phyloP scores from a whole-genome alignment of 2,888 invertebrate genomes.

The Zeuzera pyrina region DNA sequence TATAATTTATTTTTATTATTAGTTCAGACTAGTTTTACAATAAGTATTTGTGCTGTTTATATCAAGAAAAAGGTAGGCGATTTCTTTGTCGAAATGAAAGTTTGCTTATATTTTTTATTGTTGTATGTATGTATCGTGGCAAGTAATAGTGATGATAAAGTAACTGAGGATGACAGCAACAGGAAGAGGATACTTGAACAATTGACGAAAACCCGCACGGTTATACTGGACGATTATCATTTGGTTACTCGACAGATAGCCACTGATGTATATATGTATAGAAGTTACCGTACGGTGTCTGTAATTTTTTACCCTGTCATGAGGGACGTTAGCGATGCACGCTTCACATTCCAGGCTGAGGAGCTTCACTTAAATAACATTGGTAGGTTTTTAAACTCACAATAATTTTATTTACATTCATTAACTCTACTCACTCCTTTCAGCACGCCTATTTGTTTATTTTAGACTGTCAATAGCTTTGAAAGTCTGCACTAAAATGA shows the following conservation, averaged over 20 bases:
- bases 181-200: conserved; percentile 54
- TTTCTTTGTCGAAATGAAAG: conserved; percentile 36
- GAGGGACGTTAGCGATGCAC: conserved; percentile 54
- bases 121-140: conserved; percentile 43
- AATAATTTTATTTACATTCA: too few species aligned
- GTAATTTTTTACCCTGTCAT: conserved; percentile 55
- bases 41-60: not conserved
- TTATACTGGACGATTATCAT: conserved; percentile 50
- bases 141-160: conserved; percentile 40
- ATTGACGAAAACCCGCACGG: conserved; percentile 50
- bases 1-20: conserved; percentile 1
- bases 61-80: conserved; percentile 31
- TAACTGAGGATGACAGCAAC: conserved; percentile 43
- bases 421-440: too few species aligned
- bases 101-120: conserved; percentile 38
- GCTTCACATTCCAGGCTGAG: conserved; percentile 63
- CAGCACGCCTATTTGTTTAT: too few species aligned
- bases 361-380: conserved; percentile 64
- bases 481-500: too few species aligned
- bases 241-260: conserved; percentile 59
- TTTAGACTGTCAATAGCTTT: too few species aligned
- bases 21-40: too few species aligned
- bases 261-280: conserved; percentile 61
- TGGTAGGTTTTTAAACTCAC: conserved; percentile 37
- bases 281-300: conserved; percentile 61